phyloP scores from a whole-genome alignment of 2,888 invertebrate genomes.

The Sclerodermus sp. region DNA sequence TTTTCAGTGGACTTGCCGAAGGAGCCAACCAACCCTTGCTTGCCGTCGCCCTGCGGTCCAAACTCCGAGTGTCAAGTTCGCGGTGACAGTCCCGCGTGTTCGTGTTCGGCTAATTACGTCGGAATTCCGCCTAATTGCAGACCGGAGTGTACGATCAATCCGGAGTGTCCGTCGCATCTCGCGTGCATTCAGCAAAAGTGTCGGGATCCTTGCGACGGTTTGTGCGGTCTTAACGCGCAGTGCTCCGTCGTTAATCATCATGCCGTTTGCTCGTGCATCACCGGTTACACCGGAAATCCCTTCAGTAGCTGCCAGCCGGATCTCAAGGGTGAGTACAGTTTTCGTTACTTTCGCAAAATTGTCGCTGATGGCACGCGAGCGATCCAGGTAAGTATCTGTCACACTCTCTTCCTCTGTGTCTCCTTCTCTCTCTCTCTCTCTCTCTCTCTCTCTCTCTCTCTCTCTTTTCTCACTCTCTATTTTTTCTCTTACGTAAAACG shows the following conservation, averaged over 20 bases:
- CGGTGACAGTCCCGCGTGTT: slow-evolving; percentile 62
- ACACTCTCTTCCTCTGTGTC: too few relatives aligned
- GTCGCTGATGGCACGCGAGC: slow-evolving; percentile 26
- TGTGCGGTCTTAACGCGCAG: slow-evolving; percentile 62
- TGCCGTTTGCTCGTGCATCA: slow-evolving; percentile 63
- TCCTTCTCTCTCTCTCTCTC: too few relatives aligned
- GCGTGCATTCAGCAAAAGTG: slow-evolving; percentile 67
- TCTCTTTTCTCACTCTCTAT: too few relatives aligned
- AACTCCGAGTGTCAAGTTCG: slow-evolving; percentile 63
- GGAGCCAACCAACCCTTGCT: slow-evolving; percentile 58
- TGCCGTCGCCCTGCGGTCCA: slow-evolving; percentile 63
- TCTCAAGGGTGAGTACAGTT: slow-evolving; percentile 41
- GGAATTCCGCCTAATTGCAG: slow-evolving; percentile 64
- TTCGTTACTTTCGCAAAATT: neutral
- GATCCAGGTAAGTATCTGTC: slow-evolving; percentile 41
- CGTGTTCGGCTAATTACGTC: slow-evolving; percentile 62
- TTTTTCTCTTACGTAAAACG: too few relatives aligned
- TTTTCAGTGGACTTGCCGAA: slow-evolving; percentile 22
- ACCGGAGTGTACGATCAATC: slow-evolving; percentile 65
- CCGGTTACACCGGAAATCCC: slow-evolving; percentile 64
- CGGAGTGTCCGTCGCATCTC: slow-evolving; percentile 61
- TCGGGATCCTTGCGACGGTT: slow-evolving; percentile 64
- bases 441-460: too few relatives aligned
- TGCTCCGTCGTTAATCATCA: slow-evolving; percentile 66
- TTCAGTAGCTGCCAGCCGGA: slow-evolving; percentile 53